Evolutionary conservation across 1,140 invertebrate genomes (phyloP), one percentile per base, ranked within the genome.

Genomic region (Drosophila kurseongensis): DNA sequence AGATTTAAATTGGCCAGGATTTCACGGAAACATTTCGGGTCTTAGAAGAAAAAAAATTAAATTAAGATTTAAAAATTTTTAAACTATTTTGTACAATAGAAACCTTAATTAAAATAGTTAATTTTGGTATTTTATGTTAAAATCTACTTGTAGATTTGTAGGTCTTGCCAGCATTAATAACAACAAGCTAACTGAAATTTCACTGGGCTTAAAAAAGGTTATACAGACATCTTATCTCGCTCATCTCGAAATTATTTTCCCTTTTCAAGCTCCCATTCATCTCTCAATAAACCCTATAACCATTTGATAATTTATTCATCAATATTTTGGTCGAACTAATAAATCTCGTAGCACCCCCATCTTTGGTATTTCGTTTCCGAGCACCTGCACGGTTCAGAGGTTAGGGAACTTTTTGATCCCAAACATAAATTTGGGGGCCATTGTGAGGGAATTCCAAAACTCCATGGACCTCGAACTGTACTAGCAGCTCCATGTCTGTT

Each of bases 341-440:
- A 81, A 81, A 81, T 81, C 80, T 78, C 44, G 7, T 47, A 40
- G 55, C 54, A 10, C 67, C 67, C 47, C 47, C 59, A 51, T 57
- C 62, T 59, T 57, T 38, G 56, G 77, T 80, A 72, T 80, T 41
- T 71, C 68, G 68, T 67, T 76, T 51, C 40, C 55, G 65, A 80
- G 63, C 80, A 76, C 76, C 47, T 65, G 72, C 57, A 67, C 48
- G 48, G 81, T 84, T 81, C 74, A 86, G 62, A 78, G 82, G 74
- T 78, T 78, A 60, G 57, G 62, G 82, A 86, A 78, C 83, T 75
- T 86, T 67, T 66, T 74, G 69, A 52, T 68, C 61, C 75, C 69
- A 68, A 54, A 68, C 63, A 86, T 63, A 74, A 78, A 82, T 78
- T 69, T 63, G 23, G 65, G 44, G 58, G 63, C 83, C 83, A 82